Conservation (phyloP, 2,888 invertebrate species). For the Nyleta sp. region DNA sequence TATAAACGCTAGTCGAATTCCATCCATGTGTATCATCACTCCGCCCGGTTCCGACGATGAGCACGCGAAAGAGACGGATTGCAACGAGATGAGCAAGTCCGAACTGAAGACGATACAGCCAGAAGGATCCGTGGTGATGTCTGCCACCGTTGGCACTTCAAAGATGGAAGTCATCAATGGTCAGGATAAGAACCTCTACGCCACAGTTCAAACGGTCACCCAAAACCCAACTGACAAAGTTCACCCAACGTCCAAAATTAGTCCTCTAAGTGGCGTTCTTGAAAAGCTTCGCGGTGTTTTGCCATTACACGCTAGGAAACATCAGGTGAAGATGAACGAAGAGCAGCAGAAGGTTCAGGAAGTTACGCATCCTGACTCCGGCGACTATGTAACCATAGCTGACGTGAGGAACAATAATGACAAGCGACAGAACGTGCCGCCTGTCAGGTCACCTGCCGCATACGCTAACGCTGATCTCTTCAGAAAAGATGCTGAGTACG, state of each 20-base stretch:
- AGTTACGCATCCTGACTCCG: conserved; percentile 83
- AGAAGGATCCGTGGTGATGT: conserved; percentile 77
- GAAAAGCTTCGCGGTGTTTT: conserved; percentile 86
- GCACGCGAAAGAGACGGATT: conserved; percentile 82
- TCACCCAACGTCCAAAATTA: conserved; percentile 69
- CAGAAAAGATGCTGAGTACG: conserved; percentile 89
- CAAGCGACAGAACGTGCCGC: conserved; percentile 79
- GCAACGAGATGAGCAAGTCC: conserved; percentile 70
- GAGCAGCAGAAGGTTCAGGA: conserved; percentile 66
- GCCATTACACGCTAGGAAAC: conserved; percentile 79
- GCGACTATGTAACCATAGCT: conserved; percentile 94
- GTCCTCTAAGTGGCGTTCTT: conserved; percentile 88
- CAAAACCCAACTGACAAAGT: conserved; percentile 52
- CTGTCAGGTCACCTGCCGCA: conserved; percentile 70
- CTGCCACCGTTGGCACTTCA: conserved; percentile 79
- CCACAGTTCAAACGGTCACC: conserved; percentile 78
- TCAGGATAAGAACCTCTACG: conserved; percentile 80
- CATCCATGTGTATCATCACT: conserved; percentile 96
- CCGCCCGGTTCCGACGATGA: conserved; percentile 95
- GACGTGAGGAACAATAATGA: conserved; percentile 92
- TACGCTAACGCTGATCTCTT: conserved; percentile 87
- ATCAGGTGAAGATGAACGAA: conserved; percentile 62
- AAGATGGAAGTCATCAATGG: conserved; percentile 81
- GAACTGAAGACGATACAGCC: conserved; percentile 65
- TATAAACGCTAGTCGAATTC: conserved; percentile 93